phyloP scores from a whole-genome alignment of 2,888 invertebrate species.

The Timema podura region DNA sequence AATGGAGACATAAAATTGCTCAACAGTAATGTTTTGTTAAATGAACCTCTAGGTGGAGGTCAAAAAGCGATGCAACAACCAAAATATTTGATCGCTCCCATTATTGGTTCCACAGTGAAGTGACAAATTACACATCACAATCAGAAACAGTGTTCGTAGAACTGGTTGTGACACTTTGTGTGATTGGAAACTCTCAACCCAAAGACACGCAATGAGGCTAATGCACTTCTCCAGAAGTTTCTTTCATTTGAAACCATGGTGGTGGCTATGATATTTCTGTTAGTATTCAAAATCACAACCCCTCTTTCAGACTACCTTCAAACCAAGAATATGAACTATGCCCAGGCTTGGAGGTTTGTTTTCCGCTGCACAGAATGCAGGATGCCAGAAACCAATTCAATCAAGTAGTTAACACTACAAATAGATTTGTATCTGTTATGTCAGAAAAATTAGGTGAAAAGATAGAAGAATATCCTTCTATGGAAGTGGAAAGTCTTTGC shows the following conservation, averaged over 20 bases:
- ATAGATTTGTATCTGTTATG: conserved; percentile 5
- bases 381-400: conserved; percentile 10
- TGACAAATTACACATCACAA: neutral
- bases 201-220: conserved; percentile 3
- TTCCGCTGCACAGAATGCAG: conserved; percentile 1
- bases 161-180: no score
- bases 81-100: neutral
- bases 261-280: neutral
- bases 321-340: neutral
- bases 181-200: neutral
- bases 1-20: no score
- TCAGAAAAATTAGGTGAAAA: neutral
- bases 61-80: conserved; percentile 8
- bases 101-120: conserved; percentile 1
- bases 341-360: conserved; percentile 3
- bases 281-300: conserved; percentile 2
- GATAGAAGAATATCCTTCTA: neutral
- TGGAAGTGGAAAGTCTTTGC: no score
- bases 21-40: no score
- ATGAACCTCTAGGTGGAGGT: neutral
- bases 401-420: neutral
- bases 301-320: conserved; percentile 3
- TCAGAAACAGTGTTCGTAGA: neutral
- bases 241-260: neutral
- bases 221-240: conserved; percentile 10